Conservation (phyloP, 2,888 invertebrate genomes). For the Drosophila mayaguana region DNA sequence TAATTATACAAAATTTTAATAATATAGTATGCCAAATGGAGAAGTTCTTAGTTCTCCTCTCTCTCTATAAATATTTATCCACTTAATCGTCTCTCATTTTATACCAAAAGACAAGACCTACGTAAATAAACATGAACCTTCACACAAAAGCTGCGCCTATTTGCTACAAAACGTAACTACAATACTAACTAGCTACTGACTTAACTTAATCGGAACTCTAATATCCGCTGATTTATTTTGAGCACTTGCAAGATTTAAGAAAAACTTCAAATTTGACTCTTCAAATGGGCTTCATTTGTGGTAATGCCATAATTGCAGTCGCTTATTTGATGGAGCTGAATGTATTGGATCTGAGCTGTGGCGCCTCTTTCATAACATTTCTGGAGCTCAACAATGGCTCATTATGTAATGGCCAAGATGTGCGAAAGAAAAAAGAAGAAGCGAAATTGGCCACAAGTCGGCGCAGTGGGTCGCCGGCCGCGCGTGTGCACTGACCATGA, state of each 20-base stretch:
- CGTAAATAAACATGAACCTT: too few species aligned
- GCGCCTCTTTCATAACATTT: conserved; percentile 68
- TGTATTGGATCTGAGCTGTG: conserved; percentile 32
- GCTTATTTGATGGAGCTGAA: conserved; percentile 56
- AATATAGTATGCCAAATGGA: too few species aligned
- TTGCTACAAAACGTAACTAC: not conserved
- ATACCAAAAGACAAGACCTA: not conserved
- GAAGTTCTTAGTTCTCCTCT: too few species aligned
- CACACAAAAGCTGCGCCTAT: too few species aligned
- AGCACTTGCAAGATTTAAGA: not conserved
- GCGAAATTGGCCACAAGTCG: conserved; percentile 57
- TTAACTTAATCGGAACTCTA: conserved; percentile 3
- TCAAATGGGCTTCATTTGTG: conserved; percentile 30
- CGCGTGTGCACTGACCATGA: conserved; percentile 82
- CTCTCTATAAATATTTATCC: too few species aligned
- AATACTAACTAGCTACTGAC: not conserved
- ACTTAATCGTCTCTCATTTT: not conserved
- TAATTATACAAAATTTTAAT: too few species aligned
- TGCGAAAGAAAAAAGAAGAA: conserved; percentile 60
- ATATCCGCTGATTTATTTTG: not conserved
- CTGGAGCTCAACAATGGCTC: conserved; percentile 63
- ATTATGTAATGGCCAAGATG: conserved; percentile 67
- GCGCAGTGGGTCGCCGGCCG: conserved; percentile 53
- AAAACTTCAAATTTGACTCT: conserved; percentile 11
- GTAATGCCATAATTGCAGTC: conserved; percentile 45